phyloP scores from a whole-genome alignment of 2,113 vertebrate genomes.

The Sander vitreus region DNA sequence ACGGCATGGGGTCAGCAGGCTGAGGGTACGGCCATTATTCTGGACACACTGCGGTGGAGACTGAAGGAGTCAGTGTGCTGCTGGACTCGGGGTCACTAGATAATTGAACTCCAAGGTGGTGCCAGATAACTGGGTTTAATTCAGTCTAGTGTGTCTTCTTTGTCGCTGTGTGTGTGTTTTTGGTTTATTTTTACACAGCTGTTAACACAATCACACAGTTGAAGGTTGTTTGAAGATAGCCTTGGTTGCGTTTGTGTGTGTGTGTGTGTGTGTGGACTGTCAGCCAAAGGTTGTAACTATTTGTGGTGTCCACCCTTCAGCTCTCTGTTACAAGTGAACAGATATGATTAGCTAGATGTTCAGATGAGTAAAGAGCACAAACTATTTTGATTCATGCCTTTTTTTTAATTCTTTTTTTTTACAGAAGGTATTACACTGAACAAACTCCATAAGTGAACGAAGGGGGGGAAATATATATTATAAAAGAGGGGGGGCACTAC shows the following conservation, averaged over 20 bases:
- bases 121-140: slow-evolving; percentile 65
- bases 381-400: neutral
- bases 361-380: slow-evolving; percentile 25
- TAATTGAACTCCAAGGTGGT: slow-evolving; percentile 58
- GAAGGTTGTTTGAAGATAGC: slow-evolving; percentile 5
- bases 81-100: slow-evolving; percentile 56
- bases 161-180: slow-evolving; percentile 19
- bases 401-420: too few species aligned
- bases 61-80: slow-evolving; percentile 55
- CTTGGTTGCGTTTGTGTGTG: slow-evolving; percentile 23
- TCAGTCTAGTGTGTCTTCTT: slow-evolving; percentile 26
- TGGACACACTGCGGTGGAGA: slow-evolving; percentile 86
- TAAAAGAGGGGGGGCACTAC: too few species aligned
- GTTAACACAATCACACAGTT: slow-evolving; percentile 6
- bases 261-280: neutral
- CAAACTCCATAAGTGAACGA: too few species aligned
- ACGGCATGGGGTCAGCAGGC: slow-evolving; percentile 87
- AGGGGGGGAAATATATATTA: too few species aligned
- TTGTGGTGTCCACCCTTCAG: slow-evolving; percentile 3
- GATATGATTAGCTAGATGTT: slow-evolving; percentile 29
- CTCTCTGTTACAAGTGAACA: slow-evolving; percentile 15
- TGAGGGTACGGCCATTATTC: slow-evolving; percentile 87
- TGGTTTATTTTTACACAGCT: neutral
- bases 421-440: too few species aligned
- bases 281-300: slow-evolving; percentile 27